These are phyloP conservation scores for Dermolepida albohirtum DNA, from an alignment of 2,888 invertebrate species.

Conservation along the genomic window DNA sequence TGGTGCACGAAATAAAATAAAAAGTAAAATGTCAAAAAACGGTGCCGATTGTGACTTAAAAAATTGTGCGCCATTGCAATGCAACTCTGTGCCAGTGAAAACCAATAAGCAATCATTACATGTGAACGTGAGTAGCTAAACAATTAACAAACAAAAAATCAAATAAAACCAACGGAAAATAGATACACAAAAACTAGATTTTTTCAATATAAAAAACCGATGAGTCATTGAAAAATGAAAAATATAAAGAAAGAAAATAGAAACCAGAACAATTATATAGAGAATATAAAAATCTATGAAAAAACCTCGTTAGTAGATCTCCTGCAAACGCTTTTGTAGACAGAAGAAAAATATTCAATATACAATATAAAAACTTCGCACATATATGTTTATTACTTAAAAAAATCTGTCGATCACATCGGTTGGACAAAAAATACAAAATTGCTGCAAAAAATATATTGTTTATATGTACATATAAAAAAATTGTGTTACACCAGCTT, in stretches of 20 bases:
- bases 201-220: slow-evolving; percentile 50
- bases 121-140: slow-evolving; percentile 77
- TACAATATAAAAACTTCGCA: slow-evolving; percentile 43
- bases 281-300: slow-evolving; percentile 54
- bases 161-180: slow-evolving; percentile 47
- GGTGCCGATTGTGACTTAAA: slow-evolving; percentile 65
- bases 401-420: slow-evolving; percentile 48
- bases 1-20: slow-evolving; percentile 60
- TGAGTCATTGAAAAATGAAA: slow-evolving; percentile 42
- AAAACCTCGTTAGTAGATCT: slow-evolving; percentile 63
- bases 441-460: slow-evolving; percentile 58
- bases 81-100: slow-evolving; percentile 65
- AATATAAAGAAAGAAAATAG: slow-evolving; percentile 30
- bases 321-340: slow-evolving; percentile 68
- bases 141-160: slow-evolving; percentile 59
- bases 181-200: slow-evolving; percentile 55
- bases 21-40: slow-evolving; percentile 56
- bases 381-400: slow-evolving; percentile 31
- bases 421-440: slow-evolving; percentile 54
- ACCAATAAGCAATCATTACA: slow-evolving; percentile 73
- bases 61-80: slow-evolving; percentile 66
- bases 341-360: slow-evolving; percentile 58
- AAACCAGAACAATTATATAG: slow-evolving; percentile 54
- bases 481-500: slow-evolving; percentile 57
- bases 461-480: slow-evolving; percentile 45